phyloP scores from a whole-genome alignment of 2,797 vertebrate species.

The Chiropotes sagulatus region DNA sequence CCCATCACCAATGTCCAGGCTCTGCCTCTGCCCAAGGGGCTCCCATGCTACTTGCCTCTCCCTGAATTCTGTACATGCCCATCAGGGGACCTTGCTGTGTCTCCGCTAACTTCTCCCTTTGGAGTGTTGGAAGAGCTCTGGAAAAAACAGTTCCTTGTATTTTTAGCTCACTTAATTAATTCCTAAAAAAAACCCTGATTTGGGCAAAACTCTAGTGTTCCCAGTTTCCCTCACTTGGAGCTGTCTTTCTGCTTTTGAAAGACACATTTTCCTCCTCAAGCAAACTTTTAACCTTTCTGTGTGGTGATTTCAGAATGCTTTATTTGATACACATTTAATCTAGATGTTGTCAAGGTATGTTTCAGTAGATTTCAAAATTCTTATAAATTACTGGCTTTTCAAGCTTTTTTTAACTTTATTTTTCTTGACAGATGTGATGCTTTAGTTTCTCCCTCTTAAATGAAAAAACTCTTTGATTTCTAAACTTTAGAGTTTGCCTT shows the following conservation, averaged over 20 bases:
- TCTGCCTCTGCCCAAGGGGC: neutral
- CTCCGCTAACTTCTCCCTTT: neutral
- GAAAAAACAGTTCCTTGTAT: neutral
- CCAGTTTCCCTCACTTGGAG: neutral
- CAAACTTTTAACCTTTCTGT: neutral
- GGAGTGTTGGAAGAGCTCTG: neutral
- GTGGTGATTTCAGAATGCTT: neutral
- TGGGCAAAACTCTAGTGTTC: neutral
- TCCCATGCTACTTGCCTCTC: neutral
- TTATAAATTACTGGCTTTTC: neutral
- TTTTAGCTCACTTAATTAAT: neutral
- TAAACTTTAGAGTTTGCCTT: neutral
- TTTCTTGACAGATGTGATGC: neutral
- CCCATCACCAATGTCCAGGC: neutral
- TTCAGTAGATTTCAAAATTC: slow-evolving; percentile 2
- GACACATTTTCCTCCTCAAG: neutral
- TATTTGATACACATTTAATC: neutral
- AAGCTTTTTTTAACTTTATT: neutral
- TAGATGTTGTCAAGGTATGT: neutral
- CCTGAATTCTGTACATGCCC: neutral
- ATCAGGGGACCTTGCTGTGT: neutral
- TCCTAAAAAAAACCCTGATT: neutral
- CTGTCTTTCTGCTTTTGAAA: neutral
- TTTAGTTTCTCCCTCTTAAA: neutral
- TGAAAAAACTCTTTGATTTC: neutral